Percentiles rank a stretch among this genome's conserved stretches.
These are phyloP conservation scores for Chloebia gouldiae DNA, from an alignment of 2,113 vertebrate genomes.

Conservation along the genomic window DNA sequence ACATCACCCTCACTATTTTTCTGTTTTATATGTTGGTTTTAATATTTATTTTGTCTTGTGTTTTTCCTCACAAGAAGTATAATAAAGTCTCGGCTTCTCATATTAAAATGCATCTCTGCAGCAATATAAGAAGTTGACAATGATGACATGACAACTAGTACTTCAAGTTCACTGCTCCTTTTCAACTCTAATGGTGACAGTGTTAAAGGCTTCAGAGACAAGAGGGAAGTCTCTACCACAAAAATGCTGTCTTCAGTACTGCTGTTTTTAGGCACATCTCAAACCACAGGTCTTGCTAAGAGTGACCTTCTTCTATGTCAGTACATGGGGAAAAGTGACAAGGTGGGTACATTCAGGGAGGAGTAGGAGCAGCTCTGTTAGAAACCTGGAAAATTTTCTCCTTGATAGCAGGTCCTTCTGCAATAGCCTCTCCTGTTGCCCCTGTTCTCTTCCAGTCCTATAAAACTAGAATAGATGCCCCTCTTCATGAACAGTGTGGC, in stretches of 20 bases:
- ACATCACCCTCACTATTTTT: not conserved
- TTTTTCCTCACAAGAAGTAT: not conserved
- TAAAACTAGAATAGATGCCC: accelerated
- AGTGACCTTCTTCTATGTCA: not conserved
- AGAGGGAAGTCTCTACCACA: not conserved
- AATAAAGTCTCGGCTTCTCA: not conserved
- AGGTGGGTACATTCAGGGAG: not conserved
- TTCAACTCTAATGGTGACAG: not conserved
- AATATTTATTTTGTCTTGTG: constrained; percentile 19
- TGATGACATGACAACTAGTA: not conserved
- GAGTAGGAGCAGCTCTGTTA: not conserved
- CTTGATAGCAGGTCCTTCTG: not conserved
- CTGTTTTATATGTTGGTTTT: not conserved
- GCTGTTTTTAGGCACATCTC: not conserved
- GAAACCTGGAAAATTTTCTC: not conserved
- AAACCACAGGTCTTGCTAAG: not conserved
- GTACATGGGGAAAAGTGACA: not conserved
- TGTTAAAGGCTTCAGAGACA: not conserved
- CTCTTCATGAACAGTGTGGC: not conserved
- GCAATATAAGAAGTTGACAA: not conserved
- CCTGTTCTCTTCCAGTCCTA: not conserved
- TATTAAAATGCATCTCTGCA: not conserved
- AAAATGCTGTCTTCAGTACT: not conserved
- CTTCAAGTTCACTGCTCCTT: not conserved
- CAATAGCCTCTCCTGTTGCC: not conserved